phyloP scores from a whole-genome alignment of 92 coral and sea anemone species.

The Porites rus region DNA sequence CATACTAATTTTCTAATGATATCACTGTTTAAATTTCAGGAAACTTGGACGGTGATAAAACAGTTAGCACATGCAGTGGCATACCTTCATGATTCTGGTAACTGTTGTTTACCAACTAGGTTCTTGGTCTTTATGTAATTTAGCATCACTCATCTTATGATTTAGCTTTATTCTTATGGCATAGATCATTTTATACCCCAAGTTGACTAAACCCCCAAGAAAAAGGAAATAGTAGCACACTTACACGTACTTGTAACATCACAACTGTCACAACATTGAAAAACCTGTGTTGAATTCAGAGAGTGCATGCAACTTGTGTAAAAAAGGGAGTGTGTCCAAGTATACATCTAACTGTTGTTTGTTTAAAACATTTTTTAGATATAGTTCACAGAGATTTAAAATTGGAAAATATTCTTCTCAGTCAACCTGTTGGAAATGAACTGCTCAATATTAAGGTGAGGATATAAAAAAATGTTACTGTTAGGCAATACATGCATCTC shows the following conservation, averaged over 20 bases:
- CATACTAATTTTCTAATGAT: too few relatives aligned
- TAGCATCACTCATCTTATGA: too few relatives aligned
- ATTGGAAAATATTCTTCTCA: slow-evolving; percentile 94
- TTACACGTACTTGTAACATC: too few relatives aligned
- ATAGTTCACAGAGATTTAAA: slow-evolving; percentile 97
- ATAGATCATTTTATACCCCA: too few relatives aligned
- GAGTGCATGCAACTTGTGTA: background rate
- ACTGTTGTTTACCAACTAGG: background rate
- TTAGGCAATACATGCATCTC: too few relatives aligned
- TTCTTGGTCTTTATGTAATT: too few relatives aligned
- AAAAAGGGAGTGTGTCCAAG: background rate
- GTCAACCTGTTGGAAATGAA: slow-evolving; percentile 93
- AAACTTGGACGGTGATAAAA: slow-evolving; percentile 93
- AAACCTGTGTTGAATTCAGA: background rate
- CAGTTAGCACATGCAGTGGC: slow-evolving; percentile 99
- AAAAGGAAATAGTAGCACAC: too few relatives aligned
- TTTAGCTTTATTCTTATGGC: too few relatives aligned
- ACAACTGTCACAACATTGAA: too few relatives aligned
- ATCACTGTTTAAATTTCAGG: slow-evolving; percentile 47
- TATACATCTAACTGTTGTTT: background rate
- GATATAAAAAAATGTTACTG: too few relatives aligned
- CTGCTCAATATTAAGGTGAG: slow-evolving; percentile 90
- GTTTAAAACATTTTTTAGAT: slow-evolving; percentile 52
- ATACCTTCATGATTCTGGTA: slow-evolving; percentile 95
- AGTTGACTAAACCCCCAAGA: too few relatives aligned